Percentiles rank a stretch among this genome's conserved stretches.
Evolutionary conservation across 2,888 invertebrate genomes (phyloP).

Genomic region (Eupithecia exiguata): DNA sequence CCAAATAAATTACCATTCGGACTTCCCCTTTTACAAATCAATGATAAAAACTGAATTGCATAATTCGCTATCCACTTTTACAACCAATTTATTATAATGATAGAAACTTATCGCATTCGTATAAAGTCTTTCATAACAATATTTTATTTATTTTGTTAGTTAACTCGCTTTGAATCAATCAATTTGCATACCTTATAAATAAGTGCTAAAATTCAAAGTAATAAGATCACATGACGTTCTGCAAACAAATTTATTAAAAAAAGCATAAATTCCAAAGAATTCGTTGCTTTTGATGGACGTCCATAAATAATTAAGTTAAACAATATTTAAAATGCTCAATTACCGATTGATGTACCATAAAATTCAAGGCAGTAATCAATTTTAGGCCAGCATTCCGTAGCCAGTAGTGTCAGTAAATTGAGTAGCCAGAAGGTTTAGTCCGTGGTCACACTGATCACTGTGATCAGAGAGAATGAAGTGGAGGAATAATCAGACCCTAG

Average conservation of each 20-base stretch:
- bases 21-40: neutral
- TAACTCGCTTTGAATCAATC: neutral
- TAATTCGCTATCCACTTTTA: neutral
- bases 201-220: neutral
- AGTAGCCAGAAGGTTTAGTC: neutral
- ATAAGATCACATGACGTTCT: neutral
- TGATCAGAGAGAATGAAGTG: slow-evolving; percentile 65
- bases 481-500: slow-evolving; percentile 65
- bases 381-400: neutral
- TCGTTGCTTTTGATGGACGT: neutral
- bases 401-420: neutral
- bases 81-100: neutral
- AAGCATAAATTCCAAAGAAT: neutral
- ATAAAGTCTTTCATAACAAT: neutral
- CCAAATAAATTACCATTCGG: neutral
- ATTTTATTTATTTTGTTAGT: neutral
- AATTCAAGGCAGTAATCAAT: neutral
- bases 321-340: neutral
- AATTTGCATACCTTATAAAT: neutral
- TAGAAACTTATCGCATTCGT: neutral
- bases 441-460: no score
- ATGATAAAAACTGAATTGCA: neutral
- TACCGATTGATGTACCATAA: slow-evolving; percentile 3
- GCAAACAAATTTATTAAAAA: neutral
- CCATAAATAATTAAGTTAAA: slow-evolving; percentile 1